Conservation (phyloP, 1,140 invertebrate species). For the Homalodisca vitripennis region DNA sequence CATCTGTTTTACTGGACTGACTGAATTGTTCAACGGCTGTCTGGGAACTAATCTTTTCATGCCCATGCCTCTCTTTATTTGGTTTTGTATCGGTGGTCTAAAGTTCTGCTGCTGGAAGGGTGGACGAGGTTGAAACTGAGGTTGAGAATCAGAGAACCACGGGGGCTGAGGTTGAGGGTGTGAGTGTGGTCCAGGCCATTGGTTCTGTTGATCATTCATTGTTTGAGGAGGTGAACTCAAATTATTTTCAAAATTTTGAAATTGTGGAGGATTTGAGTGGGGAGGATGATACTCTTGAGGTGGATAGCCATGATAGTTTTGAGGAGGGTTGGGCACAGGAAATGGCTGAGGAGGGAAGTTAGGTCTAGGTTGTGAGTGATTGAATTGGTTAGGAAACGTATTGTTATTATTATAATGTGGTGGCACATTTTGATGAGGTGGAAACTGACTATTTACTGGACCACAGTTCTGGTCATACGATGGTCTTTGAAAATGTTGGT, state of each 20-base stretch:
- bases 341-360: background rate
- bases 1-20: background rate
- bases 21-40: background rate
- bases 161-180: background rate
- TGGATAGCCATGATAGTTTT: background rate
- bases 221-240: background rate
- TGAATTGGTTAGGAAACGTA: background rate
- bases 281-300: background rate
- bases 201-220: too few species aligned
- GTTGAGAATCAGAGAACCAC: background rate
- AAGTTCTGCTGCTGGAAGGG: background rate
- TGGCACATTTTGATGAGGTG: background rate
- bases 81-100: background rate
- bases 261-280: background rate
- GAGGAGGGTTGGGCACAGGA: background rate
- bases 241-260: background rate
- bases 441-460: background rate
- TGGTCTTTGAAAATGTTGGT: slow-evolving; percentile 4
- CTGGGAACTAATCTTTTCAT: background rate
- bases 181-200: background rate
- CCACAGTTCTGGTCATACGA: background rate
- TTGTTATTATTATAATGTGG: background rate
- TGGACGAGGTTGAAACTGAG: background rate
- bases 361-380: background rate
- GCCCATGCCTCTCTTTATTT: background rate